A percentile compares a stretch with the other conserved stretches of the same genome.
phyloP scores from a whole-genome alignment of 2,888 invertebrate species.

The Conomelus anceps region DNA sequence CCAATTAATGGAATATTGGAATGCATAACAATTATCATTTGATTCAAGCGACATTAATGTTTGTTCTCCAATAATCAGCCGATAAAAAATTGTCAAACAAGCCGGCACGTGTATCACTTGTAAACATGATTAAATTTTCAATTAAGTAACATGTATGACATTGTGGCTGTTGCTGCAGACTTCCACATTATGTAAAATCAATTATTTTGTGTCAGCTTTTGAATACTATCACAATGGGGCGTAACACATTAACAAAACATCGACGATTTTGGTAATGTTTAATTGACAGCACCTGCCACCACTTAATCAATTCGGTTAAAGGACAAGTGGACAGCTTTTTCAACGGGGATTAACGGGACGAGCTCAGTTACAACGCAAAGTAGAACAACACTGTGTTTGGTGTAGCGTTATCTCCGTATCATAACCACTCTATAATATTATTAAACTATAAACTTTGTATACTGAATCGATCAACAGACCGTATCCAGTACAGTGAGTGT shows the following conservation, averaged over 20 bases:
- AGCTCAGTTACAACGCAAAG: not conserved
- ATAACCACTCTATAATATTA: too few species aligned
- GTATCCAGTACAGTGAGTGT: too few species aligned
- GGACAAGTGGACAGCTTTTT: not conserved
- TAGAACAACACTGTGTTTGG: not conserved
- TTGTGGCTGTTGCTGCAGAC: not conserved
- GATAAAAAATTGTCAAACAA: not conserved
- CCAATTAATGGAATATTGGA: not conserved
- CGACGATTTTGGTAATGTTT: not conserved
- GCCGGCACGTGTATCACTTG: not conserved
- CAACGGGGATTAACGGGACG: not conserved
- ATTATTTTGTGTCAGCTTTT: not conserved
- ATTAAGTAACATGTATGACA: too few species aligned
- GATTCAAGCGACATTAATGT: not conserved
- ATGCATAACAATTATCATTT: not conserved
- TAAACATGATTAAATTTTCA: not conserved
- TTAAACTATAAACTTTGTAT: too few species aligned
- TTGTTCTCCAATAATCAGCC: not conserved
- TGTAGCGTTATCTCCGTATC: not conserved
- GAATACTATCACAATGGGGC: not conserved
- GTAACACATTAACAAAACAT: not conserved
- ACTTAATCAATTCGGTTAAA: not conserved
- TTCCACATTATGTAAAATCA: not conserved
- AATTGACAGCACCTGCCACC: not conserved
- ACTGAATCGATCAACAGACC: too few species aligned